These are phyloP conservation scores for Luidia sarsii DNA, from an alignment of 53 echinoderm and acorn worm species.

Conservation along the genomic window DNA sequence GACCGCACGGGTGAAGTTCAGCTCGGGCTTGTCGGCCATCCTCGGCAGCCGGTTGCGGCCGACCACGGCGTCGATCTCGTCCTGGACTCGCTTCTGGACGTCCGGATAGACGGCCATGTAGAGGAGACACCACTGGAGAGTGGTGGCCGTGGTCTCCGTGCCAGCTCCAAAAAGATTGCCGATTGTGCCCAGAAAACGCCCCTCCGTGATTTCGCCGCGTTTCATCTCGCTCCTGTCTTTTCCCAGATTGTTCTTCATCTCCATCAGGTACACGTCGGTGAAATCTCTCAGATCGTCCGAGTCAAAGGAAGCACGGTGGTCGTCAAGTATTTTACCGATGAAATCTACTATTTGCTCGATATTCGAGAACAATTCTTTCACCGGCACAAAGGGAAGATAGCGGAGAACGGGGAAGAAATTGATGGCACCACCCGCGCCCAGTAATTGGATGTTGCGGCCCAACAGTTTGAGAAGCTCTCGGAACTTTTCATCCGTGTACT, in stretches of 20 bases:
- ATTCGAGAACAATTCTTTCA: background rate
- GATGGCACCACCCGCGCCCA: background rate
- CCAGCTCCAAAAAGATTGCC: slow-evolving; percentile 5
- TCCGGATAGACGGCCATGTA: slow-evolving; percentile 14
- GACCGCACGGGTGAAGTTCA: slow-evolving; percentile 13
- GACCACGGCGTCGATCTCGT: background rate
- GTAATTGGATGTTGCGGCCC: background rate
- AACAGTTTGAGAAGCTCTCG: background rate
- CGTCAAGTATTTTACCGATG: background rate
- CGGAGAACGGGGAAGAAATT: slow-evolving; percentile 4
- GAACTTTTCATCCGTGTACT: slow-evolving; percentile 38
- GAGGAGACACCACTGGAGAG: background rate
- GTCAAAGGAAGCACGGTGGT: slow-evolving; percentile 9
- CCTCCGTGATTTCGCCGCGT: background rate
- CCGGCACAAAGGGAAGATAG: slow-evolving; percentile 7
- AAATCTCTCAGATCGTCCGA: slow-evolving; percentile 7
- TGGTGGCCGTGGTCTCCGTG: background rate
- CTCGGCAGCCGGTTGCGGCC: too few relatives aligned
- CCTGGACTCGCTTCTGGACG: slow-evolving; percentile 3
- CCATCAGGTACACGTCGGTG: slow-evolving; percentile 7
- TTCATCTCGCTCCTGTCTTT: background rate
- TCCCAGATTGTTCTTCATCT: background rate
- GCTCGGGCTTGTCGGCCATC: too few relatives aligned
- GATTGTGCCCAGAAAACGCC: background rate
- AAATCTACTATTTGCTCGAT: background rate